Base-by-base conservation (phyloP, 2,888 invertebrate species). In the Brassicogethes aeneus region DNA sequence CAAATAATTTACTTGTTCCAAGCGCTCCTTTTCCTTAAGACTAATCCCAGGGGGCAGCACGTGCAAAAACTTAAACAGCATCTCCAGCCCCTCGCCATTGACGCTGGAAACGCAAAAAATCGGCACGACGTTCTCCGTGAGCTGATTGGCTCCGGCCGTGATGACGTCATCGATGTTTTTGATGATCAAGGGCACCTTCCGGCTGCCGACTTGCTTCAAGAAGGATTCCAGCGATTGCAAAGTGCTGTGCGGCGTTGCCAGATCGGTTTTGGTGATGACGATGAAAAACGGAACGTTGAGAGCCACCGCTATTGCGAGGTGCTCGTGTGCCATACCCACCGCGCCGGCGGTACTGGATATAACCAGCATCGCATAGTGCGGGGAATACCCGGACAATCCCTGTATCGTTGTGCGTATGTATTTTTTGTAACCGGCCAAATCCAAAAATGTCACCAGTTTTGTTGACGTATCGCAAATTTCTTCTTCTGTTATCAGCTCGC, bases 351-450 rank as follows among this genome's bases (percentile, higher is more conserved):
- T 81, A 0, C 83, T 81, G 0, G 89, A 88, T 36, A 90, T 82
- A 23, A 90, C 87, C 38, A 92, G 73, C 83, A 92, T 82, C 17
- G 85, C 88, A 65, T 87, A 88, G 68, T 96, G 93, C 1, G 95
- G 95, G 1, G 82, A 85, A 70, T 94, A 92, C 0, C 93, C 92
- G 2, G 91, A 91, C 29, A 97, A 72, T 0, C 96, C 97, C 66
- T 92, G 87, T 29, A 96, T 82, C 1, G 97, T 97, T 37, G 97
- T 97, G 47, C 89, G 78, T 64, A 96, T 79, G 64, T 97, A 99
- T 66, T 96, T 95, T 52, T 86, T 81, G 70, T 97, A 95, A 0
- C 97, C 97, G 2, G 96, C 96, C 54, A 97, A 72, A 70, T 99
- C 97, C 58, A 97, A 81, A 61, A 95, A 90, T 0, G 94, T 92